Conservation (phyloP, 1,140 invertebrate species). For the Drosophila tsacasi region DNA sequence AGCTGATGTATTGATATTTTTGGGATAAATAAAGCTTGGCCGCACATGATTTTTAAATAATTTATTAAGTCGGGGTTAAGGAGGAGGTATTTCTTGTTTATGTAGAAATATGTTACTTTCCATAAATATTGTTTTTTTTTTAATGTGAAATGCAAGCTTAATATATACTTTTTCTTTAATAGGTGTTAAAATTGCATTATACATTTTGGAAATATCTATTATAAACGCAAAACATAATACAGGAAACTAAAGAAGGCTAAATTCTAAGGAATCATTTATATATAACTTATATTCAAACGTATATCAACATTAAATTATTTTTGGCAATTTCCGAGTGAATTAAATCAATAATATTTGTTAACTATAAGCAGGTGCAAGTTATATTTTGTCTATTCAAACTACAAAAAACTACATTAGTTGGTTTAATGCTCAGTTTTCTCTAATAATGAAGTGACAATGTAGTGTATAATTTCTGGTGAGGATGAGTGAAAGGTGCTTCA, state of each 20-base stretch:
- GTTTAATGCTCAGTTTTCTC: not conserved
- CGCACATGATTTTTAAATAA: not conserved
- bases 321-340: not conserved
- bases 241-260: too few relatives aligned
- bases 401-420: not conserved
- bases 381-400: not conserved
- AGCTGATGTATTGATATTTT: not conserved
- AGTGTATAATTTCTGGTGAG: conserved; percentile 1
- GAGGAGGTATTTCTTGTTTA: not conserved
- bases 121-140: not conserved
- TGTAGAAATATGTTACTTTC: not conserved
- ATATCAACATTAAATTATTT: not conserved
- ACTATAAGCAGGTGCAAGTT: not conserved
- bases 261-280: not conserved
- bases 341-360: too few relatives aligned
- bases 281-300: not conserved
- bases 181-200: too few relatives aligned
- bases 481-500: conserved; percentile 9
- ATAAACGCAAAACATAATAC: too few relatives aligned
- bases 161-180: too few relatives aligned
- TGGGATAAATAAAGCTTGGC: not conserved
- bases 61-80: not conserved
- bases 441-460: not conserved
- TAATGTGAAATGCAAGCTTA: not conserved
- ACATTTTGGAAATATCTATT: too few relatives aligned